These are phyloP conservation scores for Dromius quadrimaculatus DNA, from an alignment of 2,888 invertebrate species.

Conservation along the genomic window DNA sequence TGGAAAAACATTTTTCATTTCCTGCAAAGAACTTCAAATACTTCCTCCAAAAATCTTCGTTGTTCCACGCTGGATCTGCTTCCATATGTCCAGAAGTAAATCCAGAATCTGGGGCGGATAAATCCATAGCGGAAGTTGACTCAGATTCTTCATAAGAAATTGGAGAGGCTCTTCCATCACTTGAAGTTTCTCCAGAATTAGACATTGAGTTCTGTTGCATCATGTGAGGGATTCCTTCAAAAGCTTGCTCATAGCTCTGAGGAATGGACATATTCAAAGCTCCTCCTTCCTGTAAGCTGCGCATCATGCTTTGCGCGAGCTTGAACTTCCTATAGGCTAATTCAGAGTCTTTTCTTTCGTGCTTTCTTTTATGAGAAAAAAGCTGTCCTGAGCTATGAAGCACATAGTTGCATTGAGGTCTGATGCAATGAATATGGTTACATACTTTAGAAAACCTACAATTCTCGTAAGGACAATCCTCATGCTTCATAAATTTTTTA, in stretches of 20 bases:
- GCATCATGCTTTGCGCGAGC: conserved; percentile 71
- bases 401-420: conserved; percentile 95
- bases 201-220: conserved; percentile 64
- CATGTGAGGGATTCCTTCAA: conserved; percentile 63
- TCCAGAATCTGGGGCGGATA: conserved; percentile 59
- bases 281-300: conserved; percentile 71
- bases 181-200: conserved; percentile 69
- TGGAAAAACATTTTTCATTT: conserved; percentile 61
- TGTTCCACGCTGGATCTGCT: conserved; percentile 58
- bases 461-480: conserved; percentile 89
- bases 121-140: conserved; percentile 64
- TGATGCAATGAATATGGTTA: conserved; percentile 98
- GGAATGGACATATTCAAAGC: conserved; percentile 37
- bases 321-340: conserved; percentile 85
- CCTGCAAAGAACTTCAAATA: conserved; percentile 68
- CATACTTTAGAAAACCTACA: conserved; percentile 95
- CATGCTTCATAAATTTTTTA: conserved; percentile 98
- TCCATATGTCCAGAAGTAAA: conserved; percentile 29
- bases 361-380: conserved; percentile 97
- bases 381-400: conserved; percentile 96
- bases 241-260: conserved; percentile 59
- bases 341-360: conserved; percentile 94
- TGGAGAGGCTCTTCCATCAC: conserved; percentile 69
- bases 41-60: conserved; percentile 72
- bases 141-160: conserved; percentile 67